Base-by-base conservation (phyloP, 2,113 vertebrate species). In the Xiphorhynchus elegans region DNA sequence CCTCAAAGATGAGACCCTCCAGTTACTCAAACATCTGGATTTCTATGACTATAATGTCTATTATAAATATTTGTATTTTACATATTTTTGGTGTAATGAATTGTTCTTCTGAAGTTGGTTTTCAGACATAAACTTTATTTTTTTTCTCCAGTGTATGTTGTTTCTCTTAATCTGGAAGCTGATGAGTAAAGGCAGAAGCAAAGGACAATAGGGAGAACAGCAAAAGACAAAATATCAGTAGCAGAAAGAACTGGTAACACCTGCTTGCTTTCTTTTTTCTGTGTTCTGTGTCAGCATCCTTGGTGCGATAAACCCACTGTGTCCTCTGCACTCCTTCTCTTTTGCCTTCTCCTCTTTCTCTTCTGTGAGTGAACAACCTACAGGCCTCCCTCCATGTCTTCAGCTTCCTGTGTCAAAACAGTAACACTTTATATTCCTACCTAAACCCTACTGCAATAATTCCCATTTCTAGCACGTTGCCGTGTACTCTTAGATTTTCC, bases 91-190 rank as follows among this genome's bases (percentile, higher is more conserved):
- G 2, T 53, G 35, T 85, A 50, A 85, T 35, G 47, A 85, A 68
- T 40, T 74, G 10, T 70, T 47, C 23, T 84, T 84, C 39, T 66
- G 55, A 77, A 39, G 44, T 5, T 59, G 33, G 2, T 31, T 84
- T 78, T 79, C 60, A 68, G 68, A 14, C 6, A 63, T 9, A 64
- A 59, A 5, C 6, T 28, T 23, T 29, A n/a, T 19, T 12, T 39
- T 26, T 59, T 49, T 42, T 2, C 17, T 58, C 20, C 19, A 47
- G 13, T 0, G 0, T 49, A 11, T 39, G 17, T 70, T 55, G 9
- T 59, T 77, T 77, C 37, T 95, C 14, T 46, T 90, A 35, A 46
- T n/a, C 31, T 68, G 64, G 31, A 77, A 78, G 35, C 50, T 5
- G 0, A 18, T 53, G 44, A 46, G 17, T 82, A 73, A 79, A 66